Evolutionary conservation across 2,113 vertebrate species (phyloP), one percentile per base, ranked within the genome.

Genomic region (Pardalotus punctatus): DNA sequence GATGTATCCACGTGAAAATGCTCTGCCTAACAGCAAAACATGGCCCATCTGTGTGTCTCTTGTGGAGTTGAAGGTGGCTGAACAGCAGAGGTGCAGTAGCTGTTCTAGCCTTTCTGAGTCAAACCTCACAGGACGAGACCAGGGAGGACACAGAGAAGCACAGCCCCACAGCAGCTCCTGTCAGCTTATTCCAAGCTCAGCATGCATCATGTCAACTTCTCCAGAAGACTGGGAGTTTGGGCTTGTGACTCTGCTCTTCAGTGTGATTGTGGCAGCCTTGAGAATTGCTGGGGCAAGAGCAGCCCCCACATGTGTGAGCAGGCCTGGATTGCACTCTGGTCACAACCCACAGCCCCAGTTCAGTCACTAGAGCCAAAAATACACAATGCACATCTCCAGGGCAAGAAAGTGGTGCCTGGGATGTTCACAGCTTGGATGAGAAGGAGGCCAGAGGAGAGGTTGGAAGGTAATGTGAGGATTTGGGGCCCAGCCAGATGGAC

Each of bases 381-480:
- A n/a, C 3, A 10, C 18, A 29, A 38, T 2, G 0, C 21, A 28
- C 2, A 0, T 45, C 23, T 11, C 21, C 54, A 29, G 15, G 31
- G 9, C 24, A 21, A 7, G 11, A 6, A 45, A 77, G 33, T 1
- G 3, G 27, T 65, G 36, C 14, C 33, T 72, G 45, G 60, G 36
- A 19, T 33, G n/a, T n/a, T n/a, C 33, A 12, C 0, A 0, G 33
- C 40, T 62, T 4, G 3, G 29, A 12, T 28, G 45, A 21, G 61
- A n/a, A 51, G 58, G 22, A 45, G 47, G 17, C 8, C 22, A 50
- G 36, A 21, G 23, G 50, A 35, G 21, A 47, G 6, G 27, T 8
- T 4, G 6, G 36, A 48, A 71, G 21, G 4, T 7, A 13, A 28
- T 40, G 18, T 9, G 0, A 3, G 14, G 19, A 40, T 31, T 1